Base-by-base conservation (phyloP, 2,888 invertebrate genomes). In the Mythimna pallens region DNA sequence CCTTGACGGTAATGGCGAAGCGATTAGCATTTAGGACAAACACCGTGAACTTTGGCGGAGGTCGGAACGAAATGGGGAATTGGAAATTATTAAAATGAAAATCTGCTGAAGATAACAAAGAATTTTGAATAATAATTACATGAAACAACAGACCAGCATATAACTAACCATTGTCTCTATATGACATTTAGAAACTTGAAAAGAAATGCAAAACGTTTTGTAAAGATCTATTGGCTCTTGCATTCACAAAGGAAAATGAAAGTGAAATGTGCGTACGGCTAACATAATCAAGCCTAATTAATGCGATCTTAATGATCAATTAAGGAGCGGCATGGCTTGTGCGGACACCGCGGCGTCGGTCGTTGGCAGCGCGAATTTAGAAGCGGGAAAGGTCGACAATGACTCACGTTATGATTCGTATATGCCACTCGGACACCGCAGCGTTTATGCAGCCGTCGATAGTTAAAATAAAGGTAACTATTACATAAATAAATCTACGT, bases 281-380 rank as follows among this genome's bases (percentile, higher is more conserved):
- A 75, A 73, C 58, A 66, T 81, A 81, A 86, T 81, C 64, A 70
- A 75, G 75, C 79, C 82, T 84, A 87, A 89, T 88, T 81, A 84
- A 86, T 81, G 76, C 64, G 85, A 87, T 88, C 86, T 89, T 89
- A 92, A 92, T 90, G 83, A 86, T 88, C 89, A 92, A 92, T 92
- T 91, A 90, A 87, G 73, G 58, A 83, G 73, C 76, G 82, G 81
- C 75, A 70, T 82, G 75, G 82, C 88, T 82, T 83, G 88, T 81
- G 83, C 79, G 74, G 78, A 69, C 81, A 77, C 78, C 69, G 79
- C 67, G 77, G 34, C 82, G 81, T 81, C 89, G 93, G 92, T 93
- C 93, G 93, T 93, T 93, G 92, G 92, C 92, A 89, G 91, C 87
- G 93, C 94, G 89, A 94, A 95, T 93, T 94, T 94, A 95, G 94